These are phyloP conservation scores for Xenus cinereus DNA, from an alignment of 2,113 vertebrate species.

Conservation along the genomic window DNA sequence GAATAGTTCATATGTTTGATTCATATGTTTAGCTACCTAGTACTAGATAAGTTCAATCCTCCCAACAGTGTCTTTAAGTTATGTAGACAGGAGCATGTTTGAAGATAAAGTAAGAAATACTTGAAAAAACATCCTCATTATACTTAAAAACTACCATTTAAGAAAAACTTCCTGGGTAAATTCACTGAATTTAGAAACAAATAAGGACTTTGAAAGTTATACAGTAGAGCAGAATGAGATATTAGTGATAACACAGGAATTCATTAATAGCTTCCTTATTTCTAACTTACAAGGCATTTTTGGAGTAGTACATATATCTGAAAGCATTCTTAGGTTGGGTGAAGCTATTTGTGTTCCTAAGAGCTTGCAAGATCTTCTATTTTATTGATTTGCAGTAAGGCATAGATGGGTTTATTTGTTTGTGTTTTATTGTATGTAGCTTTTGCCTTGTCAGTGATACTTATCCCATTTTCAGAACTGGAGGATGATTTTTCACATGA, in stretches of 20 bases:
- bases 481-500: not conserved
- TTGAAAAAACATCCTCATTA: not conserved
- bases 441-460: not conserved
- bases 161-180: not conserved
- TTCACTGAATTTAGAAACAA: not conserved
- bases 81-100: not conserved
- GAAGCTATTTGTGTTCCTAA: not conserved
- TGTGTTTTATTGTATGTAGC: not conserved
- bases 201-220: not conserved
- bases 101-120: not conserved
- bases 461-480: not conserved
- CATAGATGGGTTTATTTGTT: not conserved
- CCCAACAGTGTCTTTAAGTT: not conserved
- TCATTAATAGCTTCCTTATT: not conserved
- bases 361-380: not conserved
- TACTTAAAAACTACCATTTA: not conserved
- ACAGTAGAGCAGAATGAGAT: not conserved
- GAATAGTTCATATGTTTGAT: not conserved
- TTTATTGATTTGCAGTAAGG: not conserved
- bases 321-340: not conserved
- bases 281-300: not conserved
- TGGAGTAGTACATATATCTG: not conserved
- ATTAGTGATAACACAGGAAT: not conserved
- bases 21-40: not conserved
- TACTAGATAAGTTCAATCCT: not conserved